Evolutionary conservation across 2,797 vertebrate genomes (phyloP).

Genomic region (Takifugu ocellatus): DNA sequence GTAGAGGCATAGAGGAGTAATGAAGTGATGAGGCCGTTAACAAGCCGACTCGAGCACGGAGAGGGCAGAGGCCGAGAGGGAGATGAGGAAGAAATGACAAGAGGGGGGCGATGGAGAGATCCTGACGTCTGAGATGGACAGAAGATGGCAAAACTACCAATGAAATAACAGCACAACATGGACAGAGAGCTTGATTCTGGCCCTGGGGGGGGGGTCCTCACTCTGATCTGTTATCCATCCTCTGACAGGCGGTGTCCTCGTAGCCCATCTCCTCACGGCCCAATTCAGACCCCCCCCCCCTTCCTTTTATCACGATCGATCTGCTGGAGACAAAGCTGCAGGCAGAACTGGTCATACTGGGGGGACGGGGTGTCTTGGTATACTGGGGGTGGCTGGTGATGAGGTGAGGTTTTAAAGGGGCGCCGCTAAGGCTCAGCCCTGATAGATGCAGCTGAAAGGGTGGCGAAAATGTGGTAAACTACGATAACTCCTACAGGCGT

Average conservation of each 20-base stretch:
- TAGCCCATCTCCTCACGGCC: conserved; percentile 19
- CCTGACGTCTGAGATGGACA: background rate
- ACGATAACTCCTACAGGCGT: no score
- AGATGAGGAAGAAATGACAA: background rate
- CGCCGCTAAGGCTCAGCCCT: no score
- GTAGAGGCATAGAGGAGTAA: conserved; percentile 13
- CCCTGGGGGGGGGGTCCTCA: conserved; percentile 3
- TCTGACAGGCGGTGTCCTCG: conserved; percentile 16
- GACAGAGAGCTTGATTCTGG: background rate
- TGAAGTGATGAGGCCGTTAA: conserved; percentile 32
- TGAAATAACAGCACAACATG: conserved; percentile 9
- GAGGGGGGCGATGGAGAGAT: background rate
- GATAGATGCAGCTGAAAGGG: no score
- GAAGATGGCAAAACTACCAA: conserved; percentile 1
- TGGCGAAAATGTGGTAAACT: no score
- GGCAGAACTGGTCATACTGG: background rate
- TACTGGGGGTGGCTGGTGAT: no score
- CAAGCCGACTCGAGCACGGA: conserved; percentile 17
- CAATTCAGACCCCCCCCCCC: background rate
- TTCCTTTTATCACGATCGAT: conserved; percentile 37
- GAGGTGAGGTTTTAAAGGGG: no score
- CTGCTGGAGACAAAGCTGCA: conserved; percentile 3
- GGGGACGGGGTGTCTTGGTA: background rate
- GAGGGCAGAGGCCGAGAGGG: conserved; percentile 4
- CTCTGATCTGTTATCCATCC: conserved; percentile 34